A percentile compares a stretch with the other conserved stretches of the same genome.
phyloP scores from a whole-genome alignment of 2,797 vertebrate species.

The Jordanella pulchra region DNA sequence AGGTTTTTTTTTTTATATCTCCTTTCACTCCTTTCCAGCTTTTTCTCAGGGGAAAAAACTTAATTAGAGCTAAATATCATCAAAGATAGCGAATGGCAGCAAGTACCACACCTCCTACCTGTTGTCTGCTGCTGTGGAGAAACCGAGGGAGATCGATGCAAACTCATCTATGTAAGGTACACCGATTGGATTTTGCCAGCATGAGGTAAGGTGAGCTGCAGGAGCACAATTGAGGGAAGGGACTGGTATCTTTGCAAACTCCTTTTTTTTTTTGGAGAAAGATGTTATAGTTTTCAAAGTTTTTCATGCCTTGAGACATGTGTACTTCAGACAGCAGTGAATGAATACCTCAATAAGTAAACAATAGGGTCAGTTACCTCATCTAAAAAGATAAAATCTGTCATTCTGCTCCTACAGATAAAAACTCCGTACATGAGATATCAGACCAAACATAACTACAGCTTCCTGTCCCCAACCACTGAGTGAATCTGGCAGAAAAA shows the following conservation, averaged over 20 bases:
- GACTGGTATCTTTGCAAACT: constrained; percentile 21
- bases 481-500: neutral
- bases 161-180: constrained; percentile 57
- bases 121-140: constrained; percentile 51
- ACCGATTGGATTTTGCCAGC: constrained; percentile 53
- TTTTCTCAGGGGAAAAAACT: constrained; percentile 74
- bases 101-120: constrained; percentile 66
- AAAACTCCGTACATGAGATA: neutral
- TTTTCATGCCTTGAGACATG: neutral
- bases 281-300: constrained; percentile 10
- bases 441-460: neutral
- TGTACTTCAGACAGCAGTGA: neutral
- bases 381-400: neutral
- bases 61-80: constrained; percentile 86
- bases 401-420: neutral
- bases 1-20: constrained; percentile 71
- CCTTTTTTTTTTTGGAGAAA: constrained; percentile 28
- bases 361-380: neutral
- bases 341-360: neutral
- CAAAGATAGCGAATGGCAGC: constrained; percentile 68
- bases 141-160: constrained; percentile 67
- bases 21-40: constrained; percentile 62
- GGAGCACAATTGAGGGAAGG: constrained; percentile 25
- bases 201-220: constrained; percentile 26
- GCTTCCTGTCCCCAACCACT: neutral